Conservation (phyloP, 2,888 invertebrate species). For the Spisula subtruncata region DNA sequence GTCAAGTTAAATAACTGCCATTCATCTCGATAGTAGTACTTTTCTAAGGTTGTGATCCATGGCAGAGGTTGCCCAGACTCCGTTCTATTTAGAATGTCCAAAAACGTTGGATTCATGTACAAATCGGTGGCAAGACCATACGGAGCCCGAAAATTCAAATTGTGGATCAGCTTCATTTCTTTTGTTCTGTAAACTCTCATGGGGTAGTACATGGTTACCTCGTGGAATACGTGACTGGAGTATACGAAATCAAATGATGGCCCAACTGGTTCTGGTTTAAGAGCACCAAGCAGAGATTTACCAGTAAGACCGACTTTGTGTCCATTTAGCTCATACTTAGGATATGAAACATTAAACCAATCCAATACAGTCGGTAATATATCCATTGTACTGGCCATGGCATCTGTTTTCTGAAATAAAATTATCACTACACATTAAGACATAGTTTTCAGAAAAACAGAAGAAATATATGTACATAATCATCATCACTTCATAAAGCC, state of each 20-base stretch:
- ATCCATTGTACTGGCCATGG: constrained; percentile 93
- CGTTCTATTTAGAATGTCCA: constrained; percentile 92
- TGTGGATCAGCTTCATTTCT: constrained; percentile 95
- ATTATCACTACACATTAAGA: background rate
- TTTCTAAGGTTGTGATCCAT: constrained; percentile 93
- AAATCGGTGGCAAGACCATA: constrained; percentile 98
- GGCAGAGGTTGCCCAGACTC: constrained; percentile 90
- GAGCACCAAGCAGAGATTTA: constrained; percentile 92
- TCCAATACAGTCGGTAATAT: constrained; percentile 94
- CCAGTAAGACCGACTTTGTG: constrained; percentile 89
- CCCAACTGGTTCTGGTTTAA: constrained; percentile 85
- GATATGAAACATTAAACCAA: constrained; percentile 91
- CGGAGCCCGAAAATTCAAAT: constrained; percentile 94
- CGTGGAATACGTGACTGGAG: constrained; percentile 96
- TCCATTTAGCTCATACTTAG: constrained; percentile 77
- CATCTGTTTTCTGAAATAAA: constrained; percentile 89
- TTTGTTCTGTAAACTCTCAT: constrained; percentile 94
- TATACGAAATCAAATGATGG: constrained; percentile 89
- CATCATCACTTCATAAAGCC: too few relatives aligned
- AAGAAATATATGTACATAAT: too few relatives aligned
- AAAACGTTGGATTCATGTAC: constrained; percentile 95
- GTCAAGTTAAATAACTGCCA: constrained; percentile 96
- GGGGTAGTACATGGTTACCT: constrained; percentile 97
- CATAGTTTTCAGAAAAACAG: too few relatives aligned
- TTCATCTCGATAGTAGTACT: constrained; percentile 94